These are phyloP conservation scores for Erpetoichthys calabaricus DNA, from an alignment of 2,797 vertebrate genomes.

Conservation along the genomic window DNA sequence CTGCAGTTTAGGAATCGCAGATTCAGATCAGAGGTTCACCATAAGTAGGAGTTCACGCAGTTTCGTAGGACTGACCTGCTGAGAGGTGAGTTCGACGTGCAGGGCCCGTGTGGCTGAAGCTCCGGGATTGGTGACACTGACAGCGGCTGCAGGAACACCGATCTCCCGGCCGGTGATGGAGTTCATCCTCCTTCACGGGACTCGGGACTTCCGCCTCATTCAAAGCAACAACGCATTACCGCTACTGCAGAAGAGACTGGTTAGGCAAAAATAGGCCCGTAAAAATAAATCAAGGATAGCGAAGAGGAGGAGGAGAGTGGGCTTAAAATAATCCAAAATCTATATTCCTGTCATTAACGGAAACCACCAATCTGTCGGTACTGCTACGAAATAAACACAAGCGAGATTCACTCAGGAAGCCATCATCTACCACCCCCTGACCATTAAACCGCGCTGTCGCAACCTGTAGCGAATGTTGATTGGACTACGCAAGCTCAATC, in stretches of 20 bases:
- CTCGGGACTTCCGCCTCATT: constrained; percentile 39
- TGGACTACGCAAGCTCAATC: not conserved
- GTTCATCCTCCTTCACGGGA: constrained; percentile 57
- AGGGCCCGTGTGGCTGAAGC: constrained; percentile 64
- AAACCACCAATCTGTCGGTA: not conserved
- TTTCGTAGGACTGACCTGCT: constrained; percentile 59
- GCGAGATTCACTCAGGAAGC: not conserved
- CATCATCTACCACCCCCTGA: not conserved
- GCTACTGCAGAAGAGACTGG: too few species aligned
- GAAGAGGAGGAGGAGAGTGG: too few species aligned
- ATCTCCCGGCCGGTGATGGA: constrained; percentile 56
- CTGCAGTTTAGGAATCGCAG: too few species aligned
- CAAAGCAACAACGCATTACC: constrained; percentile 35
- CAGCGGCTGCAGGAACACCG: constrained; percentile 47
- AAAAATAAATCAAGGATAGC: too few species aligned
- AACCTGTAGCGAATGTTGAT: not conserved
- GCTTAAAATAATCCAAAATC: too few species aligned
- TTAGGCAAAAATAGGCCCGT: too few species aligned
- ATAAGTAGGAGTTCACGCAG: constrained; percentile 6
- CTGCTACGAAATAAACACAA: not conserved
- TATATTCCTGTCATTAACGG: not conserved
- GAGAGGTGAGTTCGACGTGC: constrained; percentile 83
- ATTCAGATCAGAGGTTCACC: constrained; percentile 16
- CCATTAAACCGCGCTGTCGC: not conserved
- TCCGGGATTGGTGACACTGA: constrained; percentile 46